Percentiles rank a stretch among this genome's conserved stretches.
Evolutionary conservation across 2,888 invertebrate species (phyloP).

Genomic region (Machimus rusticus): DNA sequence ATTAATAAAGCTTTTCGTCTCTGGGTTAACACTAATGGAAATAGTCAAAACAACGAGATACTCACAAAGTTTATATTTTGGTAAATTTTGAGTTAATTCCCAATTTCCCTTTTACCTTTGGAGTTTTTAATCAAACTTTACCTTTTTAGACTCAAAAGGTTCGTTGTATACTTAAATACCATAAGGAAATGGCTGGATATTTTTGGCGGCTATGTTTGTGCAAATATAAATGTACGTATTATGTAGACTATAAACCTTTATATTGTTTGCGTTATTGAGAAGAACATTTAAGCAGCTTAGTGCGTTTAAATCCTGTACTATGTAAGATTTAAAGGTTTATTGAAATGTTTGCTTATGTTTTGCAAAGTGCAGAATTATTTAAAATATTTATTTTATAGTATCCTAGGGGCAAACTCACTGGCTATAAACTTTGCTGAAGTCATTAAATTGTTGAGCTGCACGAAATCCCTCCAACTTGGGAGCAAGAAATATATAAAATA

Average conservation of each 20-base stretch:
- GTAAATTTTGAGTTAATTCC: background rate
- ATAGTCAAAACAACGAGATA: background rate
- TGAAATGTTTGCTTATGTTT: background rate
- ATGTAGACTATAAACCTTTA: background rate
- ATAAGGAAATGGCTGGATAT: background rate
- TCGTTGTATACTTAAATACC: background rate
- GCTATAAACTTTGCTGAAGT: background rate
- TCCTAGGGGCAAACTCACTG: background rate
- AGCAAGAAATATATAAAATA: no score
- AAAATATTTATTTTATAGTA: background rate
- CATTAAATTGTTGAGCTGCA: background rate
- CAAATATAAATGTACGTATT: background rate
- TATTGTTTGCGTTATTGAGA: background rate
- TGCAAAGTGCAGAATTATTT: background rate
- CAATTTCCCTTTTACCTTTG: background rate
- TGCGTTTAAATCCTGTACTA: background rate
- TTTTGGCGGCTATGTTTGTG: background rate
- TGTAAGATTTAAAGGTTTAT: background rate
- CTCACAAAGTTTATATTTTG: background rate
- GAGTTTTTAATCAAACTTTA: background rate
- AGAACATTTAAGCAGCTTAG: background rate
- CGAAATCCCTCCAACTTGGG: background rate
- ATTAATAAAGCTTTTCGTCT: slow-evolving; percentile 8
- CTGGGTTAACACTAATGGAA: background rate
- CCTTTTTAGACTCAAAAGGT: background rate